phyloP scores from a whole-genome alignment of 2,797 vertebrate species.

The Margarornis squamiger region DNA sequence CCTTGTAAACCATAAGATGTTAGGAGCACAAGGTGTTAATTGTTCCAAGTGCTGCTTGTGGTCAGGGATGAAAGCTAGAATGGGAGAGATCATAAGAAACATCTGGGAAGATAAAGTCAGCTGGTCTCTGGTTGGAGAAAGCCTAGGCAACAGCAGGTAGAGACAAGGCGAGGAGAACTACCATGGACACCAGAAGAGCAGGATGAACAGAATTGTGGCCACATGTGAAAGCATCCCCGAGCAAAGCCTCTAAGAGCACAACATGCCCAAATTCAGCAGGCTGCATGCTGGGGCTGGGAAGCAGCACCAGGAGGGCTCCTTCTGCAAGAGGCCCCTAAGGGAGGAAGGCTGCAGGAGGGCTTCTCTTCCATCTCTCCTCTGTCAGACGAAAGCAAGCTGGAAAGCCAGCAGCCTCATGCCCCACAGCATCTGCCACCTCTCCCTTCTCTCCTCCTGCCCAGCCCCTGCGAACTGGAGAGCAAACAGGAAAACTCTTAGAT shows the following conservation, averaged over 20 bases:
- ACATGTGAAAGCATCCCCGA: background rate
- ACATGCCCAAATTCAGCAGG: fast-evolving
- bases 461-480: background rate
- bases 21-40: constrained; percentile 60
- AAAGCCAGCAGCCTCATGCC: background rate
- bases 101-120: constrained; percentile 35
- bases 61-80: constrained; percentile 36
- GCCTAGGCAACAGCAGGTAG: background rate
- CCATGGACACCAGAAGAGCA: background rate
- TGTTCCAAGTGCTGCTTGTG: constrained; percentile 39
- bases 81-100: constrained; percentile 2
- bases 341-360: background rate
- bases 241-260: background rate
- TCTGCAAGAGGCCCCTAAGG: background rate
- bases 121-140: background rate
- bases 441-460: background rate
- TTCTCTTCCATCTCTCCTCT: background rate
- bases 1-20: constrained; percentile 36
- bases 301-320: background rate
- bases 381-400: background rate
- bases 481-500: background rate
- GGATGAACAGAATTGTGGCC: background rate
- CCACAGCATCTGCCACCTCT: constrained; percentile 23
- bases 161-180: background rate
- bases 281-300: background rate